Evolutionary conservation across 2,797 vertebrate genomes (phyloP).

Genomic region (Eutrigla gurnardus): DNA sequence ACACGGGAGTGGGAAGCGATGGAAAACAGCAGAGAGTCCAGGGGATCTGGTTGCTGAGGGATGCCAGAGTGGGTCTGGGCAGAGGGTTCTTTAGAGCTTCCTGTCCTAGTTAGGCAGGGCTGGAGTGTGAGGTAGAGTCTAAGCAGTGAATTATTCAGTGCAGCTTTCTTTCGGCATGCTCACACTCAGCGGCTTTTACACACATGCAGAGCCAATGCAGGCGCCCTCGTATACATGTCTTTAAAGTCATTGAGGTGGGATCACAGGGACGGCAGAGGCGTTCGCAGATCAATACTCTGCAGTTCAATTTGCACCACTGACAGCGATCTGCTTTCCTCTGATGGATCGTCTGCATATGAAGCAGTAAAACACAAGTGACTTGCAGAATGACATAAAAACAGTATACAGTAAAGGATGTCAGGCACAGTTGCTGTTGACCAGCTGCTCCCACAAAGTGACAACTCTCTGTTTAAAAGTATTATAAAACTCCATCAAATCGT

Average conservation of each 20-base stretch:
- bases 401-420: constrained; percentile 8
- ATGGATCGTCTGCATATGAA: constrained; percentile 3
- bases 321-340: constrained; percentile 17
- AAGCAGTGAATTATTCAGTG: constrained; percentile 81
- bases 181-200: constrained; percentile 52
- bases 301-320: constrained; percentile 13
- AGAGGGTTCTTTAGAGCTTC: constrained; percentile 63
- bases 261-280: constrained; percentile 31
- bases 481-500: constrained; percentile 17
- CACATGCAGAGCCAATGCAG: constrained; percentile 22
- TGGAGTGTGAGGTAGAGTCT: constrained; percentile 68
- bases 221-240: constrained; percentile 28
- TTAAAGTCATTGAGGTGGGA: constrained; percentile 24
- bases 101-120: constrained; percentile 73
- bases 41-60: constrained; percentile 52
- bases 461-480: constrained; percentile 17
- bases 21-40: constrained; percentile 50
- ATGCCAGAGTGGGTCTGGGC: constrained; percentile 41
- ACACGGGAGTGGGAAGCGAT: constrained; percentile 44
- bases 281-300: constrained; percentile 48
- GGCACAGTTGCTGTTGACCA: constrained; percentile 24
- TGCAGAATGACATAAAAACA: constrained; percentile 3
- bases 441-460: constrained; percentile 17
- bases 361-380: constrained; percentile 22
- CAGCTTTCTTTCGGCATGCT: constrained; percentile 67